Evolutionary conservation across 2,113 vertebrate genomes (phyloP).

Genomic region (Caranx melampygus): DNA sequence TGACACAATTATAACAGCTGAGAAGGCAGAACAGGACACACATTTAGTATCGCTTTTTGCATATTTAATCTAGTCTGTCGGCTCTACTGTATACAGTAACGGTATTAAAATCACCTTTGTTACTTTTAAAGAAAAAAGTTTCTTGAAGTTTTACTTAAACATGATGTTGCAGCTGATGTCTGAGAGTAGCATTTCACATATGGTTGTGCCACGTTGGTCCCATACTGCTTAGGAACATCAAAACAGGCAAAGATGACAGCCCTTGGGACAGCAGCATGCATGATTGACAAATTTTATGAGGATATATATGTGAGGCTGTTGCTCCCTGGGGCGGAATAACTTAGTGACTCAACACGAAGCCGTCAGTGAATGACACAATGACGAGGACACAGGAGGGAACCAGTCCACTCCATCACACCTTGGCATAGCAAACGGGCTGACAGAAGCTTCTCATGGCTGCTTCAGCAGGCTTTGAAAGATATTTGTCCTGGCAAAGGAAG

Average conservation of each 20-base stretch:
- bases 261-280: slow-evolving; percentile 22
- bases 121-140: slow-evolving; percentile 3
- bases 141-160: neutral
- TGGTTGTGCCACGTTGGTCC: neutral
- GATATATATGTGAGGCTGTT: slow-evolving; percentile 37
- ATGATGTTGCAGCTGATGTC: neutral
- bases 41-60: slow-evolving; percentile 4
- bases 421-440: slow-evolving; percentile 44
- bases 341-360: slow-evolving; percentile 45
- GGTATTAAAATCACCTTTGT: neutral
- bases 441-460: slow-evolving; percentile 33
- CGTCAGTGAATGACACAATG: slow-evolving; percentile 35
- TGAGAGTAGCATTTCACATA: neutral
- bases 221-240: slow-evolving; percentile 20
- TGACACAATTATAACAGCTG: slow-evolving; percentile 2
- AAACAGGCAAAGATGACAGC: slow-evolving; percentile 25
- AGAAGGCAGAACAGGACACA: neutral
- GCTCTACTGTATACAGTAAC: neutral
- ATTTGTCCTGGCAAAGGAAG: slow-evolving; percentile 48
- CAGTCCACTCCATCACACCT: slow-evolving; percentile 58
- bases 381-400: slow-evolving; percentile 40
- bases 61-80: slow-evolving; percentile 3
- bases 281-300: slow-evolving; percentile 58
- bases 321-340: slow-evolving; percentile 51
- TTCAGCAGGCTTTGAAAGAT: slow-evolving; percentile 44